phyloP scores from a whole-genome alignment of 1,140 invertebrate species.

The Apis laboriosa region DNA sequence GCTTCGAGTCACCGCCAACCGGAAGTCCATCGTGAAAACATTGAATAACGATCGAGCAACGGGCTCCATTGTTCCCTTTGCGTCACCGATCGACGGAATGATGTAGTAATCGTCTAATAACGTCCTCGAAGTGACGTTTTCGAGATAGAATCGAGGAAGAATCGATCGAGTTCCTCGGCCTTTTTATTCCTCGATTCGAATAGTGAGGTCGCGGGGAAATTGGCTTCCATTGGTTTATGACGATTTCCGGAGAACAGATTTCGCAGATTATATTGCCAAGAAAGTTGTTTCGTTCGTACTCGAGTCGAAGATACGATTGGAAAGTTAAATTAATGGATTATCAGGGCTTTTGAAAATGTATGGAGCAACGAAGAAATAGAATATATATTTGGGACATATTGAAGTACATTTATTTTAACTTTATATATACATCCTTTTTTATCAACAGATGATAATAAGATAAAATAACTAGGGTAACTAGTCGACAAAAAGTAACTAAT shows the following conservation, averaged over 20 bases:
- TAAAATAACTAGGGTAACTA: too few relatives aligned
- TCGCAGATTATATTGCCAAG: neutral
- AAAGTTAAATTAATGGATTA: conserved; percentile 2
- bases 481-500: too few relatives aligned
- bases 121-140: neutral
- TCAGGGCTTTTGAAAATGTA: neutral
- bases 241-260: neutral
- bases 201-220: neutral
- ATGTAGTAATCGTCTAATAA: conserved; percentile 10
- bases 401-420: neutral
- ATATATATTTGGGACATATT: neutral
- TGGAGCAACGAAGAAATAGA: neutral
- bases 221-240: neutral
- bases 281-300: neutral
- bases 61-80: conserved; percentile 28
- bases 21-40: conserved; percentile 10
- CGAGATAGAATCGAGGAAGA: neutral
- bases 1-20: neutral
- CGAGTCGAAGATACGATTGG: neutral
- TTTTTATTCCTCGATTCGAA: neutral
- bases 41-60: conserved; percentile 47
- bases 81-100: neutral
- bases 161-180: neutral
- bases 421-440: too few relatives aligned
- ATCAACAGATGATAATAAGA: too few relatives aligned